A percentile compares a stretch with the other conserved stretches of the same genome.
Conservation (phyloP, 2,797 vertebrate genomes). For the Uromys caudimaculatus region DNA sequence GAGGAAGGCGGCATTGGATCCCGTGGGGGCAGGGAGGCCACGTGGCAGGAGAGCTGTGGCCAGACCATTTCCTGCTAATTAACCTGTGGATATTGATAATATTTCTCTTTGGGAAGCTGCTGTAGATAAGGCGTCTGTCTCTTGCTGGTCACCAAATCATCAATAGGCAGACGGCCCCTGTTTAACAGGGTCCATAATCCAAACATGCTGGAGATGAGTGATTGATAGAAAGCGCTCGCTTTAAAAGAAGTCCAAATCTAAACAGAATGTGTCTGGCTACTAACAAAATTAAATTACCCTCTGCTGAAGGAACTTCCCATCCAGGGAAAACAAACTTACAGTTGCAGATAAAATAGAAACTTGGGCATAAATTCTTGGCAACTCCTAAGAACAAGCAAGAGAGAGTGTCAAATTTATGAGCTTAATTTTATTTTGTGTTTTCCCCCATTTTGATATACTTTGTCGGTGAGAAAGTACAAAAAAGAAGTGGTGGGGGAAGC, state of each 20-base stretch:
- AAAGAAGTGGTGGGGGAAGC: background rate
- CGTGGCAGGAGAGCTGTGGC: constrained; percentile 55
- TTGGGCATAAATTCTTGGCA: constrained; percentile 63
- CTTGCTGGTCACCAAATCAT: constrained; percentile 55
- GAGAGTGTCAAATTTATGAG: constrained; percentile 49
- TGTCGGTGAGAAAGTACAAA: constrained; percentile 40
- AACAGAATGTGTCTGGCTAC: constrained; percentile 83
- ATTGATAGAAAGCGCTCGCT: constrained; percentile 73
- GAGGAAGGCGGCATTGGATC: background rate
- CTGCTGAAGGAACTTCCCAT: constrained; percentile 56
- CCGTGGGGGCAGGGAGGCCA: background rate
- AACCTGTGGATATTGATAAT: constrained; percentile 79
- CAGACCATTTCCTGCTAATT: constrained; percentile 84
- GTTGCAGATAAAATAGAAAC: constrained; percentile 73
- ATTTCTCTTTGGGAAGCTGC: constrained; percentile 78
- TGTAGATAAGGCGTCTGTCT: constrained; percentile 71
- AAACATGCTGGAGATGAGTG: constrained; percentile 52
- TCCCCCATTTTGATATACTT: constrained; percentile 41
- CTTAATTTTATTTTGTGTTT: constrained; percentile 70
- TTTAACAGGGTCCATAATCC: background rate
- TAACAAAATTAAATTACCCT: constrained; percentile 82
- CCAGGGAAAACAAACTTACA: constrained; percentile 69
- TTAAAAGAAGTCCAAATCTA: constrained; percentile 79
- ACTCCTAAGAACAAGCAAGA: constrained; percentile 53
- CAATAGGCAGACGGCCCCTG: constrained; percentile 50